Evolutionary conservation across 2,888 invertebrate species (phyloP), one percentile per base, ranked within the genome.

Genomic region (Acrocera orbiculus): DNA sequence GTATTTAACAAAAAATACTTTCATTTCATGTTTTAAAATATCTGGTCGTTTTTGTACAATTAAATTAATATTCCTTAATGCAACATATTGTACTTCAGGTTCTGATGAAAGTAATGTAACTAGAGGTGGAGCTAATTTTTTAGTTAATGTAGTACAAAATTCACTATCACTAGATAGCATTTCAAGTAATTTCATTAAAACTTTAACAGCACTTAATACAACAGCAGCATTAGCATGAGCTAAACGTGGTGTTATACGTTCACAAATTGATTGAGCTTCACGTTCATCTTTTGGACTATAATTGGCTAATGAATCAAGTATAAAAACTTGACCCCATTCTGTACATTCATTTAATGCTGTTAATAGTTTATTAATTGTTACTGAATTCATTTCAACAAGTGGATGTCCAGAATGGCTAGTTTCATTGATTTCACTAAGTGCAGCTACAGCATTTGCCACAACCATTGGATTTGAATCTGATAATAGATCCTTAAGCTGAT

Each of bases 391-490:
- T 69, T 76, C 76, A 37, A 98, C 87, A 39, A 95, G 64, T 4
- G 92, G 87, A 40, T 80, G 79, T n/a, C 92, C 93, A 34, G 85
- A 89, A 9, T 87, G 82, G 48, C 90, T 92, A 3, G 92, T 85
- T 61, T 98, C 96, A 53, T 96, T 90, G 49, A 98, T 98, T 63
- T 98, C 98, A 1, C 93, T 90, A 9, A 99, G 68, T 0, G 98
- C 95, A 2, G 98, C 98, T 1, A 98, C 96, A 1, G 96, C 96
- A 62, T 98, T 98, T 1, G 98, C 98, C 2, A 98, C 98, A 22
- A 95, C 98, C 98, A 98, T 98, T 1, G 98, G 98, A 64, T 99
- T 99, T 1, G 96, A 96, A 62, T 98, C 98, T 30, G 95, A 95
- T 24, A 99, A 64, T 32, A 99, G 65, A 61, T 99, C 98, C 56